A percentile compares a stretch with the other conserved stretches of the same genome.
phyloP scores from a whole-genome alignment of 2,797 vertebrate genomes.

The Peromyscus attwateri region DNA sequence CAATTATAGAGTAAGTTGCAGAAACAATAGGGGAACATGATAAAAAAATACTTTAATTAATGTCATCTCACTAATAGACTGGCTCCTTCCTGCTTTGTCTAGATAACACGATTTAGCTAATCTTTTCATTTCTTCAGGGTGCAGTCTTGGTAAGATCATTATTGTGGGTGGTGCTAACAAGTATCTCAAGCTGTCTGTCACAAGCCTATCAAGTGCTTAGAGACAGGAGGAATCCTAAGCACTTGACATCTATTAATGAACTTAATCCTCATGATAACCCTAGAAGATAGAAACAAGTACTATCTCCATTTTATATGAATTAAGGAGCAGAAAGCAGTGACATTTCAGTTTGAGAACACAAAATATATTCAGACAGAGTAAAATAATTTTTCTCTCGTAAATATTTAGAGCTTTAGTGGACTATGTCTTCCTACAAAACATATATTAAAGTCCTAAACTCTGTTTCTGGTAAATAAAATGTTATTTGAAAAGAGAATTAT shows the following conservation, averaged over 20 bases:
- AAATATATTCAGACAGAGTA: background rate
- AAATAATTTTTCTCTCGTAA: background rate
- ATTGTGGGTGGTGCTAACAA: background rate
- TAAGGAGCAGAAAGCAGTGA: background rate
- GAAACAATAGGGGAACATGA: slow-evolving; percentile 75
- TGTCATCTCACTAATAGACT: slow-evolving; percentile 73
- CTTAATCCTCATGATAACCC: background rate
- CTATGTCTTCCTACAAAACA: background rate
- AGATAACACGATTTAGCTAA: slow-evolving; percentile 56
- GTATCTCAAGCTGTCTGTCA: background rate
- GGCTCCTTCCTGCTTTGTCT: slow-evolving; percentile 52
- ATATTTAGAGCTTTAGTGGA: background rate
- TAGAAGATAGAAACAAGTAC: background rate
- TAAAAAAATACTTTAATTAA: slow-evolving; percentile 83
- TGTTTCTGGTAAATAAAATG: background rate
- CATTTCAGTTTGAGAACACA: slow-evolving; percentile 2
- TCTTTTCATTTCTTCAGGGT: slow-evolving; percentile 69
- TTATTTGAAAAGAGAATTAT: background rate
- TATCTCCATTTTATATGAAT: background rate
- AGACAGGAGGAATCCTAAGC: background rate
- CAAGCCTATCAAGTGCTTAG: background rate
- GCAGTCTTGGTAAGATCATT: slow-evolving; percentile 56
- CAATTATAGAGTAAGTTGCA: slow-evolving; percentile 78
- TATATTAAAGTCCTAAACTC: background rate
- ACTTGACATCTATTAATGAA: background rate